Percentiles rank a stretch among this genome's conserved stretches.
Conservation (phyloP, 2,888 invertebrate genomes). For the Sinopyrophorus schimmeli region DNA sequence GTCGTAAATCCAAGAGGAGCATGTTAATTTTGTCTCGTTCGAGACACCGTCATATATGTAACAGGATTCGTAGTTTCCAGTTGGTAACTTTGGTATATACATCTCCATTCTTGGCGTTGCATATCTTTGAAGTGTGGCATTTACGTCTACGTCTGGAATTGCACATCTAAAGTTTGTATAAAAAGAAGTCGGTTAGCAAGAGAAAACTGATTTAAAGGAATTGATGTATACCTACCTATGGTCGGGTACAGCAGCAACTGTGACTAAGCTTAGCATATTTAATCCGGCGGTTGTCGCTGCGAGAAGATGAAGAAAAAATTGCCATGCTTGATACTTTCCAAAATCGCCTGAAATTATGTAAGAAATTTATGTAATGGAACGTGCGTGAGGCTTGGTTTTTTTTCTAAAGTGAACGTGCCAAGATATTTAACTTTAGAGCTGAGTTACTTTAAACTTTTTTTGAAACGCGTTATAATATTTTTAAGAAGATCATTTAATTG, state of each 20-base stretch:
- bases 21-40: slow-evolving; percentile 56
- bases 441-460: too few species aligned
- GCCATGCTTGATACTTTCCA: slow-evolving; percentile 78
- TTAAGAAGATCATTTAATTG: too few species aligned
- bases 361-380: background rate
- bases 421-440: too few species aligned
- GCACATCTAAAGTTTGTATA: slow-evolving; percentile 59
- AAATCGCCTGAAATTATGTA: slow-evolving; percentile 66
- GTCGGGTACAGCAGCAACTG: slow-evolving; percentile 79
- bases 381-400: too few species aligned
- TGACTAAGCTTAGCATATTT: slow-evolving; percentile 80
- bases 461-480: too few species aligned
- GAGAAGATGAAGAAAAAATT: slow-evolving; percentile 76
- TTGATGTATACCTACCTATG: slow-evolving; percentile 65
- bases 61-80: slow-evolving; percentile 68
- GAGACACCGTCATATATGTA: slow-evolving; percentile 54
- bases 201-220: background rate
- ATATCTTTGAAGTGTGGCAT: slow-evolving; percentile 53
- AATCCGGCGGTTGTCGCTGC: slow-evolving; percentile 79
- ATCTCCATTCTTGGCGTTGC: slow-evolving; percentile 59
- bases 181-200: slow-evolving; percentile 2
- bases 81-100: slow-evolving; percentile 62
- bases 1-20: slow-evolving; percentile 71
- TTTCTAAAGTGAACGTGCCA: too few species aligned
- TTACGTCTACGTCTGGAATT: slow-evolving; percentile 61